Evolutionary conservation across 2,113 vertebrate species (phyloP).

Genomic region (Phalacrocorax carbo): DNA sequence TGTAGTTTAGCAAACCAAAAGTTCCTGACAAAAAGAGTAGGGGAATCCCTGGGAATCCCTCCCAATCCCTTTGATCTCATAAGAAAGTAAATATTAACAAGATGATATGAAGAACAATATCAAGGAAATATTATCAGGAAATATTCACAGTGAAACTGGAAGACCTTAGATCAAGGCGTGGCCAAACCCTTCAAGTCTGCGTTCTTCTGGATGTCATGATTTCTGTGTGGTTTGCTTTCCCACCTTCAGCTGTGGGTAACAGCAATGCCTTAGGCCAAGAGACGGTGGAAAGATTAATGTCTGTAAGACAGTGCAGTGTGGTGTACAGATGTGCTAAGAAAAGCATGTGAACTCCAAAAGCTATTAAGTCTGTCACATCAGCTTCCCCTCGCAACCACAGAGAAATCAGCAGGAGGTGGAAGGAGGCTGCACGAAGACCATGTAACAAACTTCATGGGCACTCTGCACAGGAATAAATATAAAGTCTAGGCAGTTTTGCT

Average conservation of each 20-base stretch:
- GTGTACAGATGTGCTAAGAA: background rate
- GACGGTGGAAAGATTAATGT: background rate
- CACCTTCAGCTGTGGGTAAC: background rate
- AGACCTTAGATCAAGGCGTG: background rate
- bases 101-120: background rate
- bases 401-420: background rate
- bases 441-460: background rate
- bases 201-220: background rate
- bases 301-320: background rate
- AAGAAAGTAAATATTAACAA: background rate
- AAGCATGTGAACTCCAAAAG: background rate
- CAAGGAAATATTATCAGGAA: background rate
- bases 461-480: background rate
- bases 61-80: background rate
- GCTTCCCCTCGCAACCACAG: background rate
- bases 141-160: background rate
- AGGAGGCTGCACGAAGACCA: background rate
- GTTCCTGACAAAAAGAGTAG: background rate
- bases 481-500: background rate
- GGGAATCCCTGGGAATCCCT: background rate
- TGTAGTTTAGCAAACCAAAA: background rate
- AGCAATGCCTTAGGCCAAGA: background rate
- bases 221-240: background rate
- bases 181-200: fast-evolving
- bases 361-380: background rate